Evolutionary conservation across 2,888 invertebrate species (phyloP).

Genomic region (Balanococcus diminutus): DNA sequence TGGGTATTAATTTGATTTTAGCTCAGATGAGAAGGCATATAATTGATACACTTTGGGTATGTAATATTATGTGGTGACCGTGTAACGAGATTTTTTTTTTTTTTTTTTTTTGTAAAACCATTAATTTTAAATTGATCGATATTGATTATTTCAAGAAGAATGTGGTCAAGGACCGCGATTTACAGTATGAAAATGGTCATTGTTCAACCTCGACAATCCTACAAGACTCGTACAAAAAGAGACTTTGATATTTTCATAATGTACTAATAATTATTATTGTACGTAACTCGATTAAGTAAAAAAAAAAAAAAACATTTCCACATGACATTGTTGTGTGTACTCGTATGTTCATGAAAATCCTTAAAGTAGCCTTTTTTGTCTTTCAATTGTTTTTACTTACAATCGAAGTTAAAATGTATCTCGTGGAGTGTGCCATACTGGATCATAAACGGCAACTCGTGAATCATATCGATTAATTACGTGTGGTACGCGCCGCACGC

Average conservation of each 20-base stretch:
- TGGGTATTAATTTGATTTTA: not conserved
- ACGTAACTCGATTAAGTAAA: not conserved
- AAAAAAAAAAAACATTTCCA: not conserved
- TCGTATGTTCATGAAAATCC: not conserved
- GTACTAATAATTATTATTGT: not conserved
- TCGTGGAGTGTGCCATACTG: not conserved
- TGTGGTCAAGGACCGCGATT: not conserved
- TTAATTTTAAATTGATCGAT: not conserved
- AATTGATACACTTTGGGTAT: not conserved
- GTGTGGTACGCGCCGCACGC: not conserved
- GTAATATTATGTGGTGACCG: no score
- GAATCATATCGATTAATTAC: not conserved
- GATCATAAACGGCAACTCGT: not conserved
- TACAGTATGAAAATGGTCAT: not conserved
- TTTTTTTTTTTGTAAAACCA: not conserved
- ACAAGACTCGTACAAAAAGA: not conserved
- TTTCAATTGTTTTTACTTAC: not conserved
- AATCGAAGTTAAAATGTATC: not conserved
- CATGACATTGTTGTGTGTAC: not conserved
- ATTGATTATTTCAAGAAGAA: conserved; percentile 14
- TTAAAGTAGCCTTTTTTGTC: not conserved
- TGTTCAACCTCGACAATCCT: conserved; percentile 14
- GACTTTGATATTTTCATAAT: conserved; percentile 19
- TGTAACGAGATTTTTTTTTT: not conserved
- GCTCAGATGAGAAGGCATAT: not conserved